phyloP scores from a whole-genome alignment of 92 coral and sea anemone genomes.

The Epizoanthus rinbou region DNA sequence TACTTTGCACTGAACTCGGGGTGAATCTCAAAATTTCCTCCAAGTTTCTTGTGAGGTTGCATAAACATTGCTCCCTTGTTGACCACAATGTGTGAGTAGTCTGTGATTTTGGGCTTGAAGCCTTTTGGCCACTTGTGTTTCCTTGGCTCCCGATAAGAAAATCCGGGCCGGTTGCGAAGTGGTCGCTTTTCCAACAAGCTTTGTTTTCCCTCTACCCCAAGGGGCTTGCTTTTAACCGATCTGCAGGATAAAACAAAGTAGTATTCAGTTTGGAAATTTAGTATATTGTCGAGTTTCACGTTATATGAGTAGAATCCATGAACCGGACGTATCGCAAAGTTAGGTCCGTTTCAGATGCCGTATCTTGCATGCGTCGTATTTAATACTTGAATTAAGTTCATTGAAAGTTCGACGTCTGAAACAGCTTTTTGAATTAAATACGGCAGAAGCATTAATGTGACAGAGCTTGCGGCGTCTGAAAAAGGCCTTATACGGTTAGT shows the following conservation, averaged over 20 bases:
- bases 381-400: no score
- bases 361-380: no score
- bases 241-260: neutral
- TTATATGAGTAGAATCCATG: no score
- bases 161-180: conserved; percentile 28
- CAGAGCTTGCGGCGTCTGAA: no score
- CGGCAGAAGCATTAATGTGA: no score
- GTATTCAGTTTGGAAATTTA: no score
- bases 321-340: no score
- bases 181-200: conserved; percentile 31
- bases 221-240: neutral
- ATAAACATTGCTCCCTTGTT: conserved; percentile 87
- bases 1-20: conserved; percentile 68
- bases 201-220: conserved; percentile 14
- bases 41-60: conserved; percentile 85
- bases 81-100: conserved; percentile 43
- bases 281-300: no score
- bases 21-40: conserved; percentile 88
- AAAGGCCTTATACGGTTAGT: no score
- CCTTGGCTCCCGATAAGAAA: conserved; percentile 24
- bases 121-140: conserved; percentile 5
- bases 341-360: no score
- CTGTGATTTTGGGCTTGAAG: conserved; percentile 11
- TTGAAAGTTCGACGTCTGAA: no score
- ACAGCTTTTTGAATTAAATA: no score